phyloP scores from a whole-genome alignment of 2,888 invertebrate genomes.

The Epirrhoe tristata region DNA sequence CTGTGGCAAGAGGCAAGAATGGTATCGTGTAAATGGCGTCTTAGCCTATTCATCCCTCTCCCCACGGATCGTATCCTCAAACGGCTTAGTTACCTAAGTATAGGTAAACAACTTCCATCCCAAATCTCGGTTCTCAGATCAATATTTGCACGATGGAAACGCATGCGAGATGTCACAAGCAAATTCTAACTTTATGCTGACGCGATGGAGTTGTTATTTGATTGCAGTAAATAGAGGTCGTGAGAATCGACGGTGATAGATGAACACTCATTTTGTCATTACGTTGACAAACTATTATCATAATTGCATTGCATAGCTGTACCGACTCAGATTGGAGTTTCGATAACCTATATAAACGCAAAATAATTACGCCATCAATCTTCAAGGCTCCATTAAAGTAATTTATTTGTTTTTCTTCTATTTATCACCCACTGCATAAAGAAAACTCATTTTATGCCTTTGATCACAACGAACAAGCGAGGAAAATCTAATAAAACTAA shows the following conservation, averaged over 20 bases:
- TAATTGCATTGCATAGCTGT: conserved; percentile 35
- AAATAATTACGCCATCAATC: conserved; percentile 13
- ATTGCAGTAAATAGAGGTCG: conserved; percentile 25
- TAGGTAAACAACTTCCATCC: conserved; percentile 23
- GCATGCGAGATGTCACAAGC: conserved; percentile 9
- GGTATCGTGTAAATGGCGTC: no score
- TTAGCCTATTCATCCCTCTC: conserved; percentile 18
- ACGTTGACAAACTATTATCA: conserved; percentile 35
- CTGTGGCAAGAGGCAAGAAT: no score
- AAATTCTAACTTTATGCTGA: conserved; percentile 3
- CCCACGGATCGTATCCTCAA: conserved; percentile 27
- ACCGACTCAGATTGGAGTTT: conserved; percentile 12
- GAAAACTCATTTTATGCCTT: no score
- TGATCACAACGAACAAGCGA: no score
- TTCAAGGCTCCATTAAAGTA: conserved; percentile 9
- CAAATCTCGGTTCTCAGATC: conserved; percentile 29
- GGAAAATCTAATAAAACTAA: no score
- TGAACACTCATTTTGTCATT: conserved; percentile 38
- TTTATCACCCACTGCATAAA: not conserved
- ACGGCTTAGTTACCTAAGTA: conserved; percentile 29
- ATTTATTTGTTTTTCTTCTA: conserved; percentile 6
- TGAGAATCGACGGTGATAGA: conserved; percentile 38
- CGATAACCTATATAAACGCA: conserved; percentile 8
- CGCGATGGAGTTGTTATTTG: conserved; percentile 8
- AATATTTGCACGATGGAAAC: conserved; percentile 40